Base-by-base conservation (phyloP, 2,113 vertebrate species). In the Podarcis cretensis region DNA sequence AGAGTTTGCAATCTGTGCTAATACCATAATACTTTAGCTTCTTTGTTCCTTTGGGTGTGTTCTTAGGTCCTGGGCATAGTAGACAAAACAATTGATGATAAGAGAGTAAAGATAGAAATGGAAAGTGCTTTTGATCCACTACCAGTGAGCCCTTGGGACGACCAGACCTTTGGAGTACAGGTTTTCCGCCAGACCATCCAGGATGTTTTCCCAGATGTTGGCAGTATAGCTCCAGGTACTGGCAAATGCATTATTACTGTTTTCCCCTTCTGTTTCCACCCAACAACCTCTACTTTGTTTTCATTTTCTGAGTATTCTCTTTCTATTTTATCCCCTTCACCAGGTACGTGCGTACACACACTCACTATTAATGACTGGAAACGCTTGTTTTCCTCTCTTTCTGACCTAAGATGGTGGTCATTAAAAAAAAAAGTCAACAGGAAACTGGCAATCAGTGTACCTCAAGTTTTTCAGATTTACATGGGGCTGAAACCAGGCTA, bases 181-280 rank as follows among this genome's bases (percentile, higher is more conserved):
- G 93, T 99, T 93, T 97, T 99, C 43, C 98, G 96, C 90, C 98
- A 96, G 92, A 99, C 98, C 1, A 90, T 99, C 81, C 90, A 96
- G 91, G 97, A 98, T 57, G 94, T 96, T 92, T 99, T 99, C 95
- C 98, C 98, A n/a, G 93, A 97, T 85, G 92, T 98, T 80, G 90
- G 87, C 84, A 96, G 95, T 23, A 94, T 99, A 9, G 97, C 95
- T 82, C 98, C 99, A 97, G 98, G 99, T 99, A 96, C 93, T 93
- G 91, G 37, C 87, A 90, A 90, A 82, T 93, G 88, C 82, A 6
- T 93, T 89, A 84, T 89, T 57, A 21, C 89, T 71, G 43, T 87
- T 92, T 96, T 96, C 95, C 94, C 95, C 68, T 86, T 87, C 88
- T 83, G 83, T 73, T 93, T 89, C 92, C 57, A 0, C 57, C 65